Percentiles rank a stretch among this genome's conserved stretches.
Evolutionary conservation across 2,113 vertebrate genomes (phyloP).

Genomic region (Onychostoma macrolepis): DNA sequence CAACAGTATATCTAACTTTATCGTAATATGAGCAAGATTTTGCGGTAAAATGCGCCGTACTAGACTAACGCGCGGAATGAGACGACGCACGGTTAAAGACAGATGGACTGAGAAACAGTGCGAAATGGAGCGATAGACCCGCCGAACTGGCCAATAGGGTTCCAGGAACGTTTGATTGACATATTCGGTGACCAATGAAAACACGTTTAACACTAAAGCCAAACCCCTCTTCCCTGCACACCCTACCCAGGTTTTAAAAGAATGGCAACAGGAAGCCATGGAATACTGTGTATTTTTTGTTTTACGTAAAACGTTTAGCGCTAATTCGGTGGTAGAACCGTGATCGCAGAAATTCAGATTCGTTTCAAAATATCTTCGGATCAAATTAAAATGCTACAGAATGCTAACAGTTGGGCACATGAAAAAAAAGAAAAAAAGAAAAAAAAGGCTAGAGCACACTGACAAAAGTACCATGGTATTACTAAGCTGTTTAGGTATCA

Average conservation of each 20-base stretch:
- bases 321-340: background rate
- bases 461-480: background rate
- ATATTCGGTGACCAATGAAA: constrained; percentile 52
- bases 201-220: constrained; percentile 48
- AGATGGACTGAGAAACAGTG: constrained; percentile 62
- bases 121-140: constrained; percentile 81
- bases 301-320: constrained; percentile 27
- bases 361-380: background rate
- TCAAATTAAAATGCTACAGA: background rate
- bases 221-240: constrained; percentile 57
- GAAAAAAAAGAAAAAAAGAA: background rate
- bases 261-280: constrained; percentile 58
- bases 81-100: constrained; percentile 62
- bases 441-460: background rate
- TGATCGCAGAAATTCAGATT: background rate
- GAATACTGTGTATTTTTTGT: constrained; percentile 57
- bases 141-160: constrained; percentile 71
- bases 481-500: background rate
- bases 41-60: constrained; percentile 66
- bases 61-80: constrained; percentile 82
- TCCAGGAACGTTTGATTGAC: constrained; percentile 65
- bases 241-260: constrained; percentile 55
- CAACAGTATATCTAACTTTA: background rate
- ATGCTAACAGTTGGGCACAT: background rate
- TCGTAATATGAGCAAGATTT: background rate